Evolutionary conservation across 37 sponge, comb jelly and placozoan species (phyloP), one percentile per base, ranked within the genome.

Genomic region (Axinella damicornis): DNA sequence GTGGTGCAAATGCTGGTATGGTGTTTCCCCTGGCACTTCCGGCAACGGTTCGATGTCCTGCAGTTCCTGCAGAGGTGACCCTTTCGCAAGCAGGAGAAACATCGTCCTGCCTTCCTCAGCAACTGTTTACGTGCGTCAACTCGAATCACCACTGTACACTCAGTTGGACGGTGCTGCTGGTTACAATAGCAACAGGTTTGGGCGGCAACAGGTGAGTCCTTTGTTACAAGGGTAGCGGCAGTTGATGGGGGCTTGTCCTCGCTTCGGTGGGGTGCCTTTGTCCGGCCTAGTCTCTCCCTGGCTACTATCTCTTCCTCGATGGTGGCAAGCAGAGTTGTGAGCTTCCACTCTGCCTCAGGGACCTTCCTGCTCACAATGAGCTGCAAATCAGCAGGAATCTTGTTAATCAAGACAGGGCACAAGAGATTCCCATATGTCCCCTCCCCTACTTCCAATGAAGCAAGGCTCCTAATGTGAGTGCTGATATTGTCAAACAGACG

Each of bases 371-470:
- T 69, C 36, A 81, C 40, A 22, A 70, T 69, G 2, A 81, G 71
- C 61, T 81, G 82, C 60, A 81, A 24, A 6, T 81, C 82, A 16
- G 82, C 30, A 69, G 82, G 82, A 28, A 81, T 69, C 82, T 81
- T 81, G 82, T 81, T 81, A 58, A 81, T 53, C 57, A 81, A 36
- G 36, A 81, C 82, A 22, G 82, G 71, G 25, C 71, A 70, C 57
- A 81, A 58, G 17, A 70, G 39, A 28, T 28, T 69, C n/a, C 82
- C 72, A 70, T 81, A 81, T 1, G 82, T 57, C 2, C 69, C 58
- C 20, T 25, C 57, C 60, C 69, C 33, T 19, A 57, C 61, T 18
- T 56, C 32, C 31, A 81, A 0, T 37, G 82, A 69, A 32, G 55
- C 56, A 22, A 81, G 82, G 71, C 82, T 81, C 24, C 82, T 27